Base-by-base conservation (phyloP, 2,797 vertebrate species). In the Muraenolepis orangiensis region DNA sequence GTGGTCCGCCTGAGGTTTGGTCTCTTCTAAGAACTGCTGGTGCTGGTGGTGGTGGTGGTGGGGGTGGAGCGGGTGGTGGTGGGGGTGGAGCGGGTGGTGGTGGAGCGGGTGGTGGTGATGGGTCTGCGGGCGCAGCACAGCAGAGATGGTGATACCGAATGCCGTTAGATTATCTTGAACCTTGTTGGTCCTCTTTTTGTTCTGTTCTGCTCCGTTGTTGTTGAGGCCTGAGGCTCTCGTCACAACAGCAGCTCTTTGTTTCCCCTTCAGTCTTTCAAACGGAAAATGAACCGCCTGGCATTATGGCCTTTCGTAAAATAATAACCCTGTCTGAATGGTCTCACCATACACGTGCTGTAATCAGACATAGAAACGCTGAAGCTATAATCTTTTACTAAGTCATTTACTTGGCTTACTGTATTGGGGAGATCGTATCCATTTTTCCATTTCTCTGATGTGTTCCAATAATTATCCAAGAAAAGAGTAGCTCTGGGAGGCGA, bases 1-100 rank as follows among this genome's bases (percentile, higher is more conserved):
- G 20, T 29, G 74, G 76, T 51, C 69, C 77, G 66, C 13, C 64
- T 70, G 77, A 81, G 71, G 76, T 84, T 79, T 82, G 61, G 40
- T 71, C 75, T 76, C 74, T 79, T 80, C 70, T 14, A 75, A 69
- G 73, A 81, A 79, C 3, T 46, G 6, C 23, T 51, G 74, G 74
- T 1, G 42, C 6, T 18, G 16, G 42, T 46, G 16, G 42, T 18
- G 42, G 42, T 20, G 42, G 42, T 0, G 4, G 42, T 46, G 40
- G 14, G 42, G n/a, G n/a, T 51, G 74, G 74, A 3, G 42, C 6
- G 4, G 16, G 42, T 46, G 16, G 42, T 18, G 42, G 42, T 20
- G 42, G 42, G 4, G 4, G 42, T 46, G 40, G 14, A 18, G n/a
- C n/a, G n/a, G n/a, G n/a, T n/a, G n/a, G n/a, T n/a, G n/a, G n/a